phyloP scores from a whole-genome alignment of 2,888 invertebrate genomes.

The Taenaris catops region DNA sequence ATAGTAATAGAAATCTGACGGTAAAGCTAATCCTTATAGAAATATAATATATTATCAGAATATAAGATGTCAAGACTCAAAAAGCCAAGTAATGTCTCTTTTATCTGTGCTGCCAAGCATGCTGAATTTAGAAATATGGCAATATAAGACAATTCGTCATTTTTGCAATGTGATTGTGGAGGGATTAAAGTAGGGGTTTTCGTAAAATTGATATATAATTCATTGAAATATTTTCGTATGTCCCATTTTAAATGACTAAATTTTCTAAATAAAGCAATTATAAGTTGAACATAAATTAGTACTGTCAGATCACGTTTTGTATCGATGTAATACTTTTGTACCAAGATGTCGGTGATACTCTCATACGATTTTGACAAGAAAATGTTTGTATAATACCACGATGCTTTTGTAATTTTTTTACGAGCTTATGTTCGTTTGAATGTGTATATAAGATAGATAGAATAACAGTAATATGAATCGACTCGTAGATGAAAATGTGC shows the following conservation, averaged over 20 bases:
- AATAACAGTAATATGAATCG: conserved; percentile 62
- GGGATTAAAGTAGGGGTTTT: conserved; percentile 41
- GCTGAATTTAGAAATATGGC: conserved; percentile 24
- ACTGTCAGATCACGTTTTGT: conserved; percentile 36
- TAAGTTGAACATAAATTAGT: conserved; percentile 33
- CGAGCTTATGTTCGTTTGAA: conserved; percentile 56
- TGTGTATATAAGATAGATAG: conserved; percentile 70
- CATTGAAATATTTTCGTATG: conserved; percentile 48
- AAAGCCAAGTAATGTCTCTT: no score
- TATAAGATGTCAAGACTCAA: no score
- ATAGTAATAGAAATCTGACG: no score
- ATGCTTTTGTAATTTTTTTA: conserved; percentile 47
- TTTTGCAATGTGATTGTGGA: conserved; percentile 74
- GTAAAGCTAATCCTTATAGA: no score
- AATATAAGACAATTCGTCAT: conserved; percentile 34
- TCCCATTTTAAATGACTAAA: conserved; percentile 38
- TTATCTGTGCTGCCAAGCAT: no score
- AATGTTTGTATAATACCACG: conserved; percentile 52
- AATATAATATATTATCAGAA: no score
- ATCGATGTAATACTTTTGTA: conserved; percentile 44
- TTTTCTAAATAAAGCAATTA: conserved; percentile 36
- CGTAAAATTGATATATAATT: conserved; percentile 48
- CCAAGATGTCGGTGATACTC: conserved; percentile 76
- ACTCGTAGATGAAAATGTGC: conserved; percentile 57
- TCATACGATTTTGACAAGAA: conserved; percentile 69